Evolutionary conservation across 1,140 invertebrate species (phyloP).

Genomic region (Drosophila lini): DNA sequence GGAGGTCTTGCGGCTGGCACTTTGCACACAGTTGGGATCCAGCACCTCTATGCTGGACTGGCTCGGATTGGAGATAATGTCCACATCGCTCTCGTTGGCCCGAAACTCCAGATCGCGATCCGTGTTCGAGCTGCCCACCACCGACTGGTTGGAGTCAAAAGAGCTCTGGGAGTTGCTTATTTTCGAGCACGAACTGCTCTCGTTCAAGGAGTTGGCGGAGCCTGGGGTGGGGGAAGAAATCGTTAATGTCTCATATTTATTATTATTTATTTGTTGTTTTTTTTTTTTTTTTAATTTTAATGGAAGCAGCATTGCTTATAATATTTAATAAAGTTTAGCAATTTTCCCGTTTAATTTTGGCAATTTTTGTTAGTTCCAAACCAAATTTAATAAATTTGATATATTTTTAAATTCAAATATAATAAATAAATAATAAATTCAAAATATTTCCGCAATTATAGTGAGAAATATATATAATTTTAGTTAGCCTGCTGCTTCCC

Average conservation of each 20-base stretch:
- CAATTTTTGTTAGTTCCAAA: background rate
- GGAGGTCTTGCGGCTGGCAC: conserved; percentile 79
- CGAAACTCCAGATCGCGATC: conserved; percentile 76
- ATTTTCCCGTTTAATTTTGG: background rate
- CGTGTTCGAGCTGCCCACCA: conserved; percentile 83
- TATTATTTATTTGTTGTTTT: background rate
- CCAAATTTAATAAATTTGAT: background rate
- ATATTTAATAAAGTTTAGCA: background rate
- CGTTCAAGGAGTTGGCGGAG: conserved; percentile 84
- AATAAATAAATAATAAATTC: too few relatives aligned
- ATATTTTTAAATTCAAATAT: too few relatives aligned
- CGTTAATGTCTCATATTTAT: conserved; percentile 9
- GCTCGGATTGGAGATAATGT: conserved; percentile 88
- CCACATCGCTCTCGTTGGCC: conserved; percentile 87
- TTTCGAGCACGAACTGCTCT: conserved; percentile 82
- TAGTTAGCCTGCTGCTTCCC: conserved; percentile 62
- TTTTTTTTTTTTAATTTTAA: conserved; percentile 26
- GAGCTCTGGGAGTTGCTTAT: conserved; percentile 81
- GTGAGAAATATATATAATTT: too few relatives aligned
- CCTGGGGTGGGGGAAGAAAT: conserved; percentile 50
- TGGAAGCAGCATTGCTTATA: conserved; percentile 67
- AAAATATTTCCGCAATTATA: background rate
- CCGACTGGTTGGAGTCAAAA: conserved; percentile 80
- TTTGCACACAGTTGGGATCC: conserved; percentile 84
- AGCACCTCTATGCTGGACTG: conserved; percentile 88